Evolutionary conservation across 2,888 invertebrate genomes (phyloP).

Genomic region (Stenolophus ochropezus): DNA sequence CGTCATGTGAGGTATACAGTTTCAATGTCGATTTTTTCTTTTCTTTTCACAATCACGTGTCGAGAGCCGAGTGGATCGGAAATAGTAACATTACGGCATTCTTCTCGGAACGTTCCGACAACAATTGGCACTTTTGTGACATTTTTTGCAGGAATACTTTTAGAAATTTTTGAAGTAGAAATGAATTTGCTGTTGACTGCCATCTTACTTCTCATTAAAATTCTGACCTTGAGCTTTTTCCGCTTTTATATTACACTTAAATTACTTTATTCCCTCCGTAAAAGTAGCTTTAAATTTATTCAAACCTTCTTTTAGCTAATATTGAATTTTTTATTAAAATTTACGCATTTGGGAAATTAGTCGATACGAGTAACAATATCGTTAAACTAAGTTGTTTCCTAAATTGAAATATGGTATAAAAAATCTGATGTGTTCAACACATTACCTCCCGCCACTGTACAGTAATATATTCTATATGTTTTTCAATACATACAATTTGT

Average conservation of each 20-base stretch:
- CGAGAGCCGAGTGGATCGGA: slow-evolving; percentile 53
- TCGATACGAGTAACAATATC: no score
- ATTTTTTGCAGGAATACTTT: slow-evolving; percentile 43
- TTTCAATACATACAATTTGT: no score
- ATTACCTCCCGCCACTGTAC: no score
- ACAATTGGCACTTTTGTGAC: slow-evolving; percentile 57
- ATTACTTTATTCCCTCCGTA: neutral
- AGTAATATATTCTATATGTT: no score
- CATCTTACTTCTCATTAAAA: slow-evolving; percentile 14
- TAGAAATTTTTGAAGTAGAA: slow-evolving; percentile 38
- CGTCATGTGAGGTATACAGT: slow-evolving; percentile 55
- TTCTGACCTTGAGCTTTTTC: slow-evolving; percentile 33
- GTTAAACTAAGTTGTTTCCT: no score
- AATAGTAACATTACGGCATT: slow-evolving; percentile 59
- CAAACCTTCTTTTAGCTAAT: neutral
- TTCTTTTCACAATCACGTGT: slow-evolving; percentile 58
- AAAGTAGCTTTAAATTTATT: neutral
- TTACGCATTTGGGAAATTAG: no score
- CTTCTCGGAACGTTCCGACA: slow-evolving; percentile 53
- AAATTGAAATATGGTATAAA: no score
- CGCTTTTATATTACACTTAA: neutral
- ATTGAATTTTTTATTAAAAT: neutral
- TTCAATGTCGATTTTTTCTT: slow-evolving; percentile 58
- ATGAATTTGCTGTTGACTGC: slow-evolving; percentile 25
- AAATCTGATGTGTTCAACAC: no score